A percentile compares a stretch with the other conserved stretches of the same genome.
Conservation (phyloP, 2,113 vertebrate genomes). For the Carlito syrichta region DNA sequence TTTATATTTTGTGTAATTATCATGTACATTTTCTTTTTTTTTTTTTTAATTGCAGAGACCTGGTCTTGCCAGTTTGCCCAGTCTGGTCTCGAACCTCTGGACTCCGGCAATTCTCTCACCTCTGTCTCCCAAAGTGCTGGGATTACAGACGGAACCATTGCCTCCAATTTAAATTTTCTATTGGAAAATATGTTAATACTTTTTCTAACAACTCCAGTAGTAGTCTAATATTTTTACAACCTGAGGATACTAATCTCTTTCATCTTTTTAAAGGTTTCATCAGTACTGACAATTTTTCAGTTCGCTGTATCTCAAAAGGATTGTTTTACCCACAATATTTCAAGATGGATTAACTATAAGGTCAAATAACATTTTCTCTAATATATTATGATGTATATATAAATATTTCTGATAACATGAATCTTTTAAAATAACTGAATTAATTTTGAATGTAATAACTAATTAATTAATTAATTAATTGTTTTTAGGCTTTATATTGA, state of each 20-base stretch:
- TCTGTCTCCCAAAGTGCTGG: too few species aligned
- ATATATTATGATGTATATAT: neutral
- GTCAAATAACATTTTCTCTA: constrained; percentile 17
- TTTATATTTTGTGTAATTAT: neutral
- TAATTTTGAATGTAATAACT: constrained; percentile 10
- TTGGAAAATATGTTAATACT: neutral
- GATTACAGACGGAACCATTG: too few species aligned
- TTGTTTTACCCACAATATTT: neutral
- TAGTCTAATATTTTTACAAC: constrained; percentile 28
- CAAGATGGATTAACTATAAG: constrained; percentile 44
- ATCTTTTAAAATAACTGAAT: constrained; percentile 5
- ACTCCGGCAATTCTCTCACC: too few species aligned
- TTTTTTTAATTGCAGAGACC: too few species aligned
- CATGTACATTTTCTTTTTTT: too few species aligned
- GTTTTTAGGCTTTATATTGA: neutral
- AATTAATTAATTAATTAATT: too few species aligned
- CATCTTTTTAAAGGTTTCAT: constrained; percentile 53
- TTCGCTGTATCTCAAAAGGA: neutral
- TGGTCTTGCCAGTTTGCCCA: too few species aligned
- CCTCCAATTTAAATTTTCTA: too few species aligned
- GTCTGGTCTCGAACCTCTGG: too few species aligned
- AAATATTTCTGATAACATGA: constrained; percentile 31
- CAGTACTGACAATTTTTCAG: constrained; percentile 46
- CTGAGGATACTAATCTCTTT: constrained; percentile 32
- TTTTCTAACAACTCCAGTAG: neutral